Base-by-base conservation (phyloP, 2,797 vertebrate genomes). In the Lacerta bilineata region DNA sequence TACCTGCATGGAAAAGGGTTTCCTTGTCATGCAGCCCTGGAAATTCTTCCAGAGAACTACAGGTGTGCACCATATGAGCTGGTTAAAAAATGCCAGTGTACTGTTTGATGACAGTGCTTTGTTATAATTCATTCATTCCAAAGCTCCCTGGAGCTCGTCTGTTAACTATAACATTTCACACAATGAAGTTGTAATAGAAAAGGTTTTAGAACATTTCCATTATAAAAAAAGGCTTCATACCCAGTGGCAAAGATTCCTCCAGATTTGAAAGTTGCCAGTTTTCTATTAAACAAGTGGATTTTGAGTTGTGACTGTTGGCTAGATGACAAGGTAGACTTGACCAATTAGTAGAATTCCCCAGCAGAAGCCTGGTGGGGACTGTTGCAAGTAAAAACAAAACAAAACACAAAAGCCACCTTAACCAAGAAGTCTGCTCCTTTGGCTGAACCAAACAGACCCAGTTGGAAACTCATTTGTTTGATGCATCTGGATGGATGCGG, bases 51-150 rank as follows among this genome's bases (percentile, higher is more conserved):
- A 59, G 41, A 36, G 55, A 88, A 0, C 72, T 92, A 69, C 8
- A 93, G 43, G 20, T 83, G 23, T 71, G 41, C 59, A 20, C 6
- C 72, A 84, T 0, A 1, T 74, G 5, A 89, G 15, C 17, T 87
- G n/a, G 59, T 33, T 76, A 88, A 83, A 91, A 61, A 69, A 29
- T 36, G 6, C 41, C 15, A 27, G 25, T 0, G 69, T 80, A 84
- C 15, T 64, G 41, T 20, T 78, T 92, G 78, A 50, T 84, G 41
- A 68, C 36, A 64, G 64, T 10, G n/a, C 20, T 3, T 74, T 36
- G 27, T 69, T 88, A 18, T 76, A 89, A 90, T 90, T 86, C 27
- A 39, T 84, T 91, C 69, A 90, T 82, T 33, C 15, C 89, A 89
- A 80, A 4, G 4, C 89, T 23, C 9, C 55, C 8, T 68, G 39